Percentiles rank a stretch among this genome's conserved stretches.
phyloP scores from a whole-genome alignment of 2,113 vertebrate genomes.

The Otocyon megalotis region DNA sequence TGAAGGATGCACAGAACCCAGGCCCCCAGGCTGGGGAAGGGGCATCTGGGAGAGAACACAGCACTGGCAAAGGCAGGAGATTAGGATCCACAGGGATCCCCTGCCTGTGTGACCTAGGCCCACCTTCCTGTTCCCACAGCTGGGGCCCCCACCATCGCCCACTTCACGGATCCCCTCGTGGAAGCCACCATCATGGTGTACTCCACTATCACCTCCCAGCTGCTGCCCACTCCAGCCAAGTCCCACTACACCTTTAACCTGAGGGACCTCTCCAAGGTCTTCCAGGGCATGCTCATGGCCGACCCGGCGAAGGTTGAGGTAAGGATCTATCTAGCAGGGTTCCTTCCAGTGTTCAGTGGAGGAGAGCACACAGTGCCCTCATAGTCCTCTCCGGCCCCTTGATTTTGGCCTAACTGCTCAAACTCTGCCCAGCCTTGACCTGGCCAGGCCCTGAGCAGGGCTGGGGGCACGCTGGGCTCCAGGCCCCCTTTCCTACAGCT shows the following conservation, averaged over 20 bases:
- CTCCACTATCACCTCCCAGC: conserved; percentile 91
- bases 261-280: conserved; percentile 96
- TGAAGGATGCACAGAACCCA: neutral
- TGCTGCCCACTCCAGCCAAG: conserved; percentile 95
- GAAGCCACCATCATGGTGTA: conserved; percentile 91
- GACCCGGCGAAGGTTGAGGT: conserved; percentile 90
- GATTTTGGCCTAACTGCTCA: neutral
- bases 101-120: neutral
- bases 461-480: neutral
- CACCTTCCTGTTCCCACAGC: conserved; percentile 80
- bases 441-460: neutral
- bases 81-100: neutral
- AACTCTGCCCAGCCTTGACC: neutral
- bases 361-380: neutral
- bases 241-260: conserved; percentile 97
- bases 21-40: neutral
- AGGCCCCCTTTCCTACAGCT: neutral
- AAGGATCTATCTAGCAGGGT: conserved; percentile 70
- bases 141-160: conserved; percentile 85
- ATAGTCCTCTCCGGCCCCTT: neutral
- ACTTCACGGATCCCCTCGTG: conserved; percentile 89
- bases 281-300: conserved; percentile 96
- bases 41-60: neutral
- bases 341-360: neutral
- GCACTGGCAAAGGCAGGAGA: neutral